Base-by-base conservation (phyloP, 2,113 vertebrate species). In the Gadus macrocephalus region DNA sequence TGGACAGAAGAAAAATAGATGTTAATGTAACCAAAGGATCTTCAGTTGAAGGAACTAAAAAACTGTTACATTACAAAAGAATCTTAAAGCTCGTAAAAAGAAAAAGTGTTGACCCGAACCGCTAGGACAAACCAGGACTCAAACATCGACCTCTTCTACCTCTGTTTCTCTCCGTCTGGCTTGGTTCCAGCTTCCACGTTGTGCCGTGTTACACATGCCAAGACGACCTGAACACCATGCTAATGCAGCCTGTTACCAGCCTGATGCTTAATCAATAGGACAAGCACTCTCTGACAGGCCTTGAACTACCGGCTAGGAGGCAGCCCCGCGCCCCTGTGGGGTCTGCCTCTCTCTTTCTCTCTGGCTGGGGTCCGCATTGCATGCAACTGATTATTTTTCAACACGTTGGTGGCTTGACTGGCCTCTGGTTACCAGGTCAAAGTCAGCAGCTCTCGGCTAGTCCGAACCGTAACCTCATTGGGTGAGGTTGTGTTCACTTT, bases 231-330 rank as follows among this genome's bases (percentile, higher is more conserved):
- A 60, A 49, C 60, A 80, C 42, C 62, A 73, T 66, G 72, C 73
- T 70, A 69, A 62, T 71, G 74, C 83, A 75, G 72, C 78, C 76
- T 76, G 70, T 83, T 86, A 81, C 49, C 66, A 19, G 63, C 49
- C 66, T 78, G 82, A 87, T 81, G 80, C 84, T 85, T 89, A 87
- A 89, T 89, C 84, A 78, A 89, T 84, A 83, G 78, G 83, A 86
- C 81, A 85, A 81, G 81, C 80, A 77, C 81, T 86, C 75, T 81
- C 73, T 78, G 85, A 83, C 83, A 76, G 78, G 75, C 78, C 69
- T 82, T 83, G 83, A 75, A 66, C 71, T 4, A 19, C 67, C 9
- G 42, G 9, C 75, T 60, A 84, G 69, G 73, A 81, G 81, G 71
- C 66, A 81, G 70, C 15, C 42, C 68, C 67, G 15, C 17, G 3